Base-by-base conservation (phyloP, 1,140 invertebrate genomes). In the Drosophila suzukii region DNA sequence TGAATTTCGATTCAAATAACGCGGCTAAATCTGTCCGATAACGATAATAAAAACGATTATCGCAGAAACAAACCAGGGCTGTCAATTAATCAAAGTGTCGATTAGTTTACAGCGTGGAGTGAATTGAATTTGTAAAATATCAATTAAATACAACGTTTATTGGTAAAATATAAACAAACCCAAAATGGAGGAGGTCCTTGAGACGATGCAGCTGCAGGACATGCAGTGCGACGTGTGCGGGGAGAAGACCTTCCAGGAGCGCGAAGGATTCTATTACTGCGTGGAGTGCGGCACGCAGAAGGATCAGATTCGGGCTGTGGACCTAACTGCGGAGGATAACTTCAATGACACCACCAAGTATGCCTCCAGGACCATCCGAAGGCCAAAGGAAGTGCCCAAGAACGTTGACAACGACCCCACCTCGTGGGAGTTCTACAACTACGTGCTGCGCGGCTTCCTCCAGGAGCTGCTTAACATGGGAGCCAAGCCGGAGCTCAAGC, bases 381-480 rank as follows among this genome's bases (percentile, higher is more conserved):
- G 71, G 43, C 39, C 58, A 0, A 80, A 90, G 76, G 24, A 54
- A 1, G 4, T 34, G n/a, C 17, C 58, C 6, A 58, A 90, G 12
- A 6, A 46, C 3, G 76, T 60, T 2, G 58, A 82, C 4, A 49
- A 27, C 24, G 93, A 94, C 39, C 93, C 94, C 74, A 95, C 95
- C 2, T 88, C 84, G n/a, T 88, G 84, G 84, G 84, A 88, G 91
- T 93, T 94, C 13, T 95, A 94, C 72, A 96, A 96, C 92, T 94
- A 94, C 66, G 93, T 95, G 34, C 80, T 96, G 13, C 92, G 94
- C 36, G 94, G 94, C 11, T 88, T 95, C 54, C 92, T 94, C 0
- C 93, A 96, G 71, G 94, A 96, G 82, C 78, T 95, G 2, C 93
- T 95, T 1, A 74, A 93, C 15, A 90, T 95, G 53, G 95, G 95